Evolutionary conservation across 2,888 invertebrate genomes (phyloP).

Genomic region (Tetrapedia diversipes): DNA sequence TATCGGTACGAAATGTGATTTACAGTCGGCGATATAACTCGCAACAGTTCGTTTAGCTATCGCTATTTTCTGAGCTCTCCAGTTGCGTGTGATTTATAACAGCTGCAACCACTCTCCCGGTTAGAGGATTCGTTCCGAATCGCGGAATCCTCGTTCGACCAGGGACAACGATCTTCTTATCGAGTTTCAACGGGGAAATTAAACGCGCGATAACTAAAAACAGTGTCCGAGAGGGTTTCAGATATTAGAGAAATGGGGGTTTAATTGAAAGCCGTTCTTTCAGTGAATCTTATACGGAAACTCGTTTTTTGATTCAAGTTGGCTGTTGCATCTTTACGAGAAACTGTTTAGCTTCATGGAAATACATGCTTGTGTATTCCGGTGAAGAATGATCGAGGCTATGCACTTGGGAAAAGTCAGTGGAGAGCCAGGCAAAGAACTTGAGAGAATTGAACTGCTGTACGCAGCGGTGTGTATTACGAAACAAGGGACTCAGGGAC

Average conservation of each 20-base stretch:
- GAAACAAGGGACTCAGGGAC: not conserved
- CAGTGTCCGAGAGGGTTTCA: not conserved
- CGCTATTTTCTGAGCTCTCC: constrained; percentile 48
- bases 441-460: constrained; percentile 27
- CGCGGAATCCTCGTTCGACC: constrained; percentile 11
- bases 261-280: not conserved
- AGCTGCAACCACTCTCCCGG: constrained; percentile 8
- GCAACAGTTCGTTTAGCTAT: constrained; percentile 28
- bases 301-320: too few relatives aligned
- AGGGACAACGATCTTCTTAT: constrained; percentile 10
- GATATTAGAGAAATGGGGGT: too few relatives aligned
- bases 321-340: not conserved
- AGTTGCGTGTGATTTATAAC: constrained; percentile 49
- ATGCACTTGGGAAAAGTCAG: constrained; percentile 1
- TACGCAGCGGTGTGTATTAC: constrained; percentile 6
- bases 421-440: not conserved
- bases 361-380: constrained; percentile 5
- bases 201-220: too few relatives aligned
- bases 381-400: constrained; percentile 6
- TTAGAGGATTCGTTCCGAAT: constrained; percentile 23
- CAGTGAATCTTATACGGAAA: too few relatives aligned
- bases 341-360: not conserved
- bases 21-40: constrained; percentile 42
- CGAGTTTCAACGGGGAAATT: not conserved
- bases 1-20: constrained; percentile 53